Evolutionary conservation across 2,113 vertebrate species (phyloP).

Genomic region (Athene cunicularia): DNA sequence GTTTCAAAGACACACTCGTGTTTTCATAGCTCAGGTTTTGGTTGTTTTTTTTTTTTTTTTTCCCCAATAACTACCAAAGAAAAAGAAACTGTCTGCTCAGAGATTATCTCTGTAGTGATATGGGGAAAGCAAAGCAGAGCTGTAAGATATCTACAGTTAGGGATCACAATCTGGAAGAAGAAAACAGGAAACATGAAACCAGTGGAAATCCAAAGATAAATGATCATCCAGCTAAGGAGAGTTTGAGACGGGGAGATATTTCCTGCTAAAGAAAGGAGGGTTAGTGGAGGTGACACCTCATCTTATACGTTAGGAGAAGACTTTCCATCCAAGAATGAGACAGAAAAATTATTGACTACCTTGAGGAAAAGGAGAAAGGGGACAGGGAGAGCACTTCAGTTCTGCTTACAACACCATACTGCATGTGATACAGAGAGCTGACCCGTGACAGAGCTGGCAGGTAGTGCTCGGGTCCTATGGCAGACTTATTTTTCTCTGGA

Average conservation of each 20-base stretch:
- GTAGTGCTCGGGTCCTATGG: not conserved
- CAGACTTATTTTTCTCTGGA: not conserved
- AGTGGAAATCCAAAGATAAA: conserved; percentile 56
- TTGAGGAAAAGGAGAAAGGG: not conserved
- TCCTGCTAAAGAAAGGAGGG: conserved; percentile 23
- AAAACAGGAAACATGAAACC: conserved; percentile 63
- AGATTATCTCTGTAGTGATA: conserved; percentile 63
- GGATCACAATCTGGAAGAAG: conserved; percentile 59
- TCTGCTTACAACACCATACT: not conserved
- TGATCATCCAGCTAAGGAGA: not conserved
- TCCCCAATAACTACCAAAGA: conserved; percentile 17
- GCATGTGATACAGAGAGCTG: not conserved
- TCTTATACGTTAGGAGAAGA: conserved; percentile 2
- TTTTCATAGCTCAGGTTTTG: conserved; percentile 20
- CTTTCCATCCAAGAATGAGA: not conserved
- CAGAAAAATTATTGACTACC: not conserved
- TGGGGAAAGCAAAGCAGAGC: conserved; percentile 62
- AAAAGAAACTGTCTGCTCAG: conserved; percentile 47
- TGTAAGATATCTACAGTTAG: conserved; percentile 54
- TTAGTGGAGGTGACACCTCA: conserved; percentile 27
- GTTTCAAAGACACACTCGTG: not conserved
- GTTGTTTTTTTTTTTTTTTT: not conserved
- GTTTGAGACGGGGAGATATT: conserved; percentile 32
- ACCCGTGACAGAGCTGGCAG: not conserved
- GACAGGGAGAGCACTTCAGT: not conserved